phyloP scores from a whole-genome alignment of 2,888 invertebrate genomes.

The Andrena trimmerana region DNA sequence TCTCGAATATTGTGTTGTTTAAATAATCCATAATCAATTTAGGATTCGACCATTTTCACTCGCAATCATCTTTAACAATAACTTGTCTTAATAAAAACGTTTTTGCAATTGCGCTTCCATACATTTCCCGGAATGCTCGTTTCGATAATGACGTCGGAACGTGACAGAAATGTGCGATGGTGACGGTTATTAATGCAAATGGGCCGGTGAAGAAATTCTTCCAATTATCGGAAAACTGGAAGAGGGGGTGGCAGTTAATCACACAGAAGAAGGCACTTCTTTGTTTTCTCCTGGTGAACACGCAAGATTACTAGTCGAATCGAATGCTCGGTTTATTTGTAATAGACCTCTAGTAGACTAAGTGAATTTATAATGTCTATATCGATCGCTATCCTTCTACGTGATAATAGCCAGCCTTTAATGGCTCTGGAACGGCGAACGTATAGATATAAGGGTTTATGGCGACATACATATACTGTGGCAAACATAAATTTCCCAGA shows the following conservation, averaged over 20 bases:
- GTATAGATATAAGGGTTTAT: too few relatives aligned
- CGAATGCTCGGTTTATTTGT: conserved; percentile 51
- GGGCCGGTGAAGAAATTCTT: conserved; percentile 51
- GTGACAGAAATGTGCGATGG: conserved; percentile 56
- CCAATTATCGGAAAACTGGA: conserved; percentile 63
- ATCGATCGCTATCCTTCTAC: conserved; percentile 29
- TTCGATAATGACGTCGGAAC: conserved; percentile 23
- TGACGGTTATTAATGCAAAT: conserved; percentile 59
- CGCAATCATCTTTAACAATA: neutral
- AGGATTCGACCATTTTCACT: neutral
- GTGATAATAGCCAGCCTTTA: too few relatives aligned
- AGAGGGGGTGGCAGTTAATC: conserved; percentile 43
- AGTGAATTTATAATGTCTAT: conserved; percentile 59
- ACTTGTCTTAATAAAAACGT: too few relatives aligned
- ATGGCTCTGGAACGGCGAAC: too few relatives aligned
- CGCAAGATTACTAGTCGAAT: conserved; percentile 55
- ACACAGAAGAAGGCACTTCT: conserved; percentile 41
- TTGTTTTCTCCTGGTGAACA: conserved; percentile 47
- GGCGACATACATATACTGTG: too few relatives aligned
- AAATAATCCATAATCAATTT: too few relatives aligned
- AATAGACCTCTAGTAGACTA: conserved; percentile 26
- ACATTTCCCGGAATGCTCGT: conserved; percentile 4
- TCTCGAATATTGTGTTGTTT: too few relatives aligned
- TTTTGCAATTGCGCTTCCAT: neutral
- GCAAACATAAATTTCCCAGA: too few relatives aligned